Base-by-base conservation (phyloP, 2,888 invertebrate species). In the Hirtodrosophila cameraria region DNA sequence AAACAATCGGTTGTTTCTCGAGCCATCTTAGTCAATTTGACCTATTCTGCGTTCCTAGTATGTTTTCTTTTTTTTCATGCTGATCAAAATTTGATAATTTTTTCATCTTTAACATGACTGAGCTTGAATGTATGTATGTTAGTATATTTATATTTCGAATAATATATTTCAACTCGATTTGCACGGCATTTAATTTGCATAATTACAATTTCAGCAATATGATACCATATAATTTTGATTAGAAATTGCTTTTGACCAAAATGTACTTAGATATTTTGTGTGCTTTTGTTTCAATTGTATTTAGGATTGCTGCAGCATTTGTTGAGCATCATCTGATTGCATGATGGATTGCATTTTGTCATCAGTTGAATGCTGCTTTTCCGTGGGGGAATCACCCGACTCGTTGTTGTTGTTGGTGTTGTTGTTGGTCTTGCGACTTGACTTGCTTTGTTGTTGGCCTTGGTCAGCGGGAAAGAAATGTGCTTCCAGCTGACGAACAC, bases 391-490 rank as follows among this genome's bases (percentile, higher is more conserved):
- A 18, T 57, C 52, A 1, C 45, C 45, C 1, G 38, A 25, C 3
- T 64, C 65, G 15, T 2, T 49, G 2, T 46, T 43, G 18, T 20
- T 20, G 15, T 1, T 48, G 2, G 46, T 43, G 15, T 43, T 43
- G 1, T 16, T 9, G 9, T 30, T 30, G 27, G 9, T 11, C 9
- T 33, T 67, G 6, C 11, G 30, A 3, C 5, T 41, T 4, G 15
- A 31, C 23, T 35, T 54, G 12, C 1, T 11, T 0, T 3, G 12
- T 1, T 36, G 9, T n/a, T n/a, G 27, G 1, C 8, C 12, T n/a
- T 18, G 38, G 1, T 55, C 45, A 9, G 25, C 2, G 25, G 82
- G 82, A 59, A 83, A 83, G 59, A 83, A 83, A 7, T 86, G 85
- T 1, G 60, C 76, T 27, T 83, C 82, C 38, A 83, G 48, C n/a